Evolutionary conservation across 1,140 invertebrate genomes (phyloP).

Genomic region (Melitaea cinxia): DNA sequence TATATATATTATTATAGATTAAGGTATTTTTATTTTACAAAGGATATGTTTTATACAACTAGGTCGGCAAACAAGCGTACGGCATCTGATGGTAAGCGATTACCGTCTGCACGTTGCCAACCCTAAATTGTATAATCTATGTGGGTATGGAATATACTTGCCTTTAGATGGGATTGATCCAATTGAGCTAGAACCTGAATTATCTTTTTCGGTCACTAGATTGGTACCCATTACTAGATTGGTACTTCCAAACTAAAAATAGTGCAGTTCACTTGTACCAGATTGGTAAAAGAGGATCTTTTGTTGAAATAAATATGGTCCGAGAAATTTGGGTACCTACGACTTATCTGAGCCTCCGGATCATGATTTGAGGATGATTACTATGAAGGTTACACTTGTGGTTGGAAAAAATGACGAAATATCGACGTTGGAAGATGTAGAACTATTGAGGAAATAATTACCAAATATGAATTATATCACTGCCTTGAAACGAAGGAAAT

Average conservation of each 20-base stretch:
- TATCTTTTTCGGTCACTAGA: conserved; percentile 9
- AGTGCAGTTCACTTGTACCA: conserved; percentile 85
- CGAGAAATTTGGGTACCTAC: conserved; percentile 77
- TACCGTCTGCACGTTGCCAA: not conserved
- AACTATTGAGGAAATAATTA: conserved; percentile 68
- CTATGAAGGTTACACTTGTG: conserved; percentile 81
- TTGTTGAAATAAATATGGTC: conserved; percentile 79
- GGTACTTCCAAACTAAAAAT: conserved; percentile 82
- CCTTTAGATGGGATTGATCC: conserved; percentile 33
- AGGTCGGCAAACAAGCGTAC: no score
- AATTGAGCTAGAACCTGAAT: conserved; percentile 30
- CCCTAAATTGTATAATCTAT: conserved; percentile 26
- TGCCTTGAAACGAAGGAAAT: conserved; percentile 25
- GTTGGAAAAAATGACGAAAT: conserved; percentile 83
- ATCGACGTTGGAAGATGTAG: conserved; percentile 80
- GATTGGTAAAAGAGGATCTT: conserved; percentile 70
- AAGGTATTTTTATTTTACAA: no score
- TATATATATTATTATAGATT: no score
- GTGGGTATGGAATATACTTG: conserved; percentile 16
- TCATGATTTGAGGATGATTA: conserved; percentile 81
- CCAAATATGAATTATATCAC: conserved; percentile 61
- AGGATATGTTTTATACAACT: no score
- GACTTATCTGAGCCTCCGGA: conserved; percentile 72
- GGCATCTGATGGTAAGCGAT: no score
- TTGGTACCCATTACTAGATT: conserved; percentile 34